A percentile compares a stretch with the other conserved stretches of the same genome.
These are phyloP conservation scores for Trididemnum nubilum DNA, from an alignment of 23 tunicate species.

Conservation along the genomic window DNA sequence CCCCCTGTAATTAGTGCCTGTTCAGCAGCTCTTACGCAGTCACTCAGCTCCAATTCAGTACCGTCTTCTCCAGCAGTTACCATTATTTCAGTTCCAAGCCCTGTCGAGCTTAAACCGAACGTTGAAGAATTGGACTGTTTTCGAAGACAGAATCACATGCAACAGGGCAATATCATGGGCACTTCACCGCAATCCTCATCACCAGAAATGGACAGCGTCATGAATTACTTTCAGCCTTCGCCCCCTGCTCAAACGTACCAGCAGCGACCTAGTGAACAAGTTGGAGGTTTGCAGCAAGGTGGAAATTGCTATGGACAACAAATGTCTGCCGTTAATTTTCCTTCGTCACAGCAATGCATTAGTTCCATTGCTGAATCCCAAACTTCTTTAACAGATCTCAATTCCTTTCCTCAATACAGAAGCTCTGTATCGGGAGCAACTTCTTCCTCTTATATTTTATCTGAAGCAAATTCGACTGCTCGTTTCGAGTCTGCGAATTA, in stretches of 20 bases:
- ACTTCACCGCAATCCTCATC: conserved; percentile 6
- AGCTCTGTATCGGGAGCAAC: neutral
- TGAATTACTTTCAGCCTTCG: neutral
- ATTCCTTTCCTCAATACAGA: neutral
- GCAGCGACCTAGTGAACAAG: neutral
- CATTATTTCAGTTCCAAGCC: conserved; percentile 22
- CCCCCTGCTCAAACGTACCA: neutral
- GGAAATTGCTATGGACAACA: neutral
- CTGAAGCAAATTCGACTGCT: neutral
- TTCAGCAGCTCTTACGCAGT: neutral
- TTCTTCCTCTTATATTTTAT: neutral
- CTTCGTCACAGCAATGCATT: too few species aligned
- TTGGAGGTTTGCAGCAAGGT: neutral
- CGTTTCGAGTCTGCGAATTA: neutral
- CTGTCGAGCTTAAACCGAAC: conserved; percentile 7
- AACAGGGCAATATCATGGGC: neutral
- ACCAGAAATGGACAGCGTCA: neutral
- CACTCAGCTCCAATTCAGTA: neutral
- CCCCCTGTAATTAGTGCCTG: neutral
- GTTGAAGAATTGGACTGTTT: conserved; percentile 1
- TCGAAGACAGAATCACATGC: neutral
- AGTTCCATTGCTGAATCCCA: neutral
- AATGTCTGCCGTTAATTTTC: neutral
- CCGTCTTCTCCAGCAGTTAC: conserved; percentile 17
- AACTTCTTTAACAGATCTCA: neutral